Evolutionary conservation across 2,888 invertebrate species (phyloP), one percentile per base, ranked within the genome.

Genomic region (Phaonia tiefii): DNA sequence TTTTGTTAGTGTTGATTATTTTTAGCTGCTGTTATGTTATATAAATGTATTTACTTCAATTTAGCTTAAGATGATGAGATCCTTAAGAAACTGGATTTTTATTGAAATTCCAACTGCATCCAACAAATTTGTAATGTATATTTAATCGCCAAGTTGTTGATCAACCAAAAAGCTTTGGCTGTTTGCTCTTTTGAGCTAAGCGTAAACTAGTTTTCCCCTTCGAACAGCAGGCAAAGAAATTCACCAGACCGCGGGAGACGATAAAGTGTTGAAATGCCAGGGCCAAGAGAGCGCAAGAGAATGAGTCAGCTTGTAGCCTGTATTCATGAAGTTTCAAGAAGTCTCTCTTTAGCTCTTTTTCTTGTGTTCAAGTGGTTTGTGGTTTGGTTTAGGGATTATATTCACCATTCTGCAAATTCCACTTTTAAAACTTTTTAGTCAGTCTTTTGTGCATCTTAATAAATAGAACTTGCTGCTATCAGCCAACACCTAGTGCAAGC

Each of bases 401-500:
- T 84, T 85, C 87, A 89, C 90, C 90, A 89, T 89, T 86, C 75
- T 75, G 75, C 76, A 83, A 78, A 78, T 42, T 49, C 58, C 67
- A 37, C 67, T 69, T 66, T 78, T 11, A 39, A 70, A 73, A 63
- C 69, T 81, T 65, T 74, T n/a, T n/a, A n/a, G n/a, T n/a, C n/a
- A 80, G 42, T 46, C 46, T 58, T 78, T 80, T 79, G 76, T 75
- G 86, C 87, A 87, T 89, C 91, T 91, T 91, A 89, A 91, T 91
- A 91, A 91, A 91, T 91, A 91, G 91, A 90, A 90, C 91, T 88
- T 87, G 88, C 87, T 87, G 87, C 85, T 84, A 85, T 84, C 86
- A 87, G 89, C 88, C 90, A 91, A 90, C 91, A 91, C 90, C 90
- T 91, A 91, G 91, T 91, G 89, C 89, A 89, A 90, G 87, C 89